Conservation (phyloP, 2,797 vertebrate genomes). For the Eidolon dupreanum region DNA sequence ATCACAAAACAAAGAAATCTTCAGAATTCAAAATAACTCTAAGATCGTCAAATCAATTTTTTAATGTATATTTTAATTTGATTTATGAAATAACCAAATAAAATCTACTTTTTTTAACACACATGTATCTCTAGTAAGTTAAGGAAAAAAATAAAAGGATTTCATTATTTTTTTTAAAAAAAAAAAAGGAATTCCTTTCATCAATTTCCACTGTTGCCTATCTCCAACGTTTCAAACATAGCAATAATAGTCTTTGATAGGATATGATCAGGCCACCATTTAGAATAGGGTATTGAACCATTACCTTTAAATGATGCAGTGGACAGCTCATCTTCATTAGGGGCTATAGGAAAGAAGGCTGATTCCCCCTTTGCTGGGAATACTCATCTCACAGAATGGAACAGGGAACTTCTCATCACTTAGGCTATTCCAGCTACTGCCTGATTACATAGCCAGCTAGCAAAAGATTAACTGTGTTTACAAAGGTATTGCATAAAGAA, state of each 20-base stretch:
- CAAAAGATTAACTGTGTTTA: not conserved
- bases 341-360: not conserved
- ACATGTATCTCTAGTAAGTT: not conserved
- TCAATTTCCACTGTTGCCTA: not conserved
- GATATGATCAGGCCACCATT: not conserved
- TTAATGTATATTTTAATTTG: not conserved
- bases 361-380: not conserved
- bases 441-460: not conserved
- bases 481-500: not conserved
- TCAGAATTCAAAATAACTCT: not conserved
- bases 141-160: not conserved
- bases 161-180: not conserved
- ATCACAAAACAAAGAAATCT: not conserved
- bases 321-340: not conserved
- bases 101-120: not conserved
- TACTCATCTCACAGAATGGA: not conserved
- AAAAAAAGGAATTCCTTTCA: not conserved
- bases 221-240: not conserved
- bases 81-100: slow-evolving; percentile 28
- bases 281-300: not conserved
- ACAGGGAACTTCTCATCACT: not conserved
- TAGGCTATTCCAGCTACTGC: not conserved
- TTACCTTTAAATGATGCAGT: not conserved
- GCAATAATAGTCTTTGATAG: not conserved
- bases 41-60: not conserved